These are phyloP conservation scores for Timema cristinae DNA, from an alignment of 2,888 invertebrate species.

Conservation along the genomic window DNA sequence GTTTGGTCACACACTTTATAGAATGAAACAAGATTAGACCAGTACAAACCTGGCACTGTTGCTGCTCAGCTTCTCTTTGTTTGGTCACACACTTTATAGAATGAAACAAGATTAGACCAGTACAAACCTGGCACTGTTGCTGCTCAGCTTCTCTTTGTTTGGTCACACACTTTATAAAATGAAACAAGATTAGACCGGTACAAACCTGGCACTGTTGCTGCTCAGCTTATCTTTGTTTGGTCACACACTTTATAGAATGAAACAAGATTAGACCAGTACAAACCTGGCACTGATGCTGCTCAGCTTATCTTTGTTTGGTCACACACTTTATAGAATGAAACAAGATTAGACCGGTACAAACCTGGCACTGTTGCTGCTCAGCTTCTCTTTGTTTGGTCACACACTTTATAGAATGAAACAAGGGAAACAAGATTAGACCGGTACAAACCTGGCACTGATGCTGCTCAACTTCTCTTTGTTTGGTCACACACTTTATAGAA, in stretches of 20 bases:
- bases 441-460: constrained; percentile 71
- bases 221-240: constrained; percentile 81
- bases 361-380: constrained; percentile 81
- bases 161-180: constrained; percentile 78
- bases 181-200: neutral
- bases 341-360: constrained; percentile 39
- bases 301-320: constrained; percentile 79
- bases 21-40: too few relatives aligned
- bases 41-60: constrained; percentile 68
- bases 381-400: constrained; percentile 82
- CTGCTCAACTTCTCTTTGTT: constrained; percentile 81
- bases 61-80: constrained; percentile 80
- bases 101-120: too few relatives aligned
- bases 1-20: constrained; percentile 84
- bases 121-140: constrained; percentile 71
- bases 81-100: constrained; percentile 86
- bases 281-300: constrained; percentile 82
- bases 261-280: constrained; percentile 9
- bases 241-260: constrained; percentile 83
- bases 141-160: constrained; percentile 84
- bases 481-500: constrained; percentile 83
- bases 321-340: constrained; percentile 88
- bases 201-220: constrained; percentile 78
- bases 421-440: too few relatives aligned
- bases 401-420: too few relatives aligned